These are phyloP conservation scores for Drosophila subsilvestris DNA, from an alignment of 2,888 invertebrate genomes.

Conservation along the genomic window DNA sequence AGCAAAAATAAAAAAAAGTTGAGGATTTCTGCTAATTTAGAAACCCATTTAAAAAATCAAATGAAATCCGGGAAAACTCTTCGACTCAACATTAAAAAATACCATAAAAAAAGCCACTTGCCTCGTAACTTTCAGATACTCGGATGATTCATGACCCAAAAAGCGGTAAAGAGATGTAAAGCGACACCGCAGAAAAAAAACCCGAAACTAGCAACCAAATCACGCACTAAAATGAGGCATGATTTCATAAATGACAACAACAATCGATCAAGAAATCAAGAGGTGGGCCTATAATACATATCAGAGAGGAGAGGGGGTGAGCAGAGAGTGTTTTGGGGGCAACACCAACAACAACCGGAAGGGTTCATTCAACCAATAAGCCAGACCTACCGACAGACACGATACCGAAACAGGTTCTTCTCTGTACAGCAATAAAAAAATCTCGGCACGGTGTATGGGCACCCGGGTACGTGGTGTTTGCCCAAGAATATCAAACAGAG, in stretches of 20 bases:
- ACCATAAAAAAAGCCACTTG: slow-evolving; percentile 13
- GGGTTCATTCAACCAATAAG: slow-evolving; percentile 74
- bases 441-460: slow-evolving; percentile 22
- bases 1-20: neutral
- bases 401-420: slow-evolving; percentile 59
- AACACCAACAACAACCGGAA: slow-evolving; percentile 37
- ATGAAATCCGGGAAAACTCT: neutral
- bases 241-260: slow-evolving; percentile 66
- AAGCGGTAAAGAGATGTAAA: neutral
- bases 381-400: slow-evolving; percentile 27
- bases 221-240: slow-evolving; percentile 42
- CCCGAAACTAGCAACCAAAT: slow-evolving; percentile 31
- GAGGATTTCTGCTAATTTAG: neutral
- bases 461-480: slow-evolving; percentile 19
- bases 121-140: neutral
- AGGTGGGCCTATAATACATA: neutral
- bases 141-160: slow-evolving; percentile 29
- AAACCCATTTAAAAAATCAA: too few species aligned
- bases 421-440: slow-evolving; percentile 14
- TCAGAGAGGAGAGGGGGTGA: neutral
- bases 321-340: neutral
- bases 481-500: slow-evolving; percentile 24
- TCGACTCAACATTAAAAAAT: slow-evolving; percentile 2
- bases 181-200: slow-evolving; percentile 5
- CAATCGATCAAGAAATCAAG: slow-evolving; percentile 4